Conservation (phyloP, 2,888 invertebrate genomes). For the Caenorhabditis wallacei region DNA sequence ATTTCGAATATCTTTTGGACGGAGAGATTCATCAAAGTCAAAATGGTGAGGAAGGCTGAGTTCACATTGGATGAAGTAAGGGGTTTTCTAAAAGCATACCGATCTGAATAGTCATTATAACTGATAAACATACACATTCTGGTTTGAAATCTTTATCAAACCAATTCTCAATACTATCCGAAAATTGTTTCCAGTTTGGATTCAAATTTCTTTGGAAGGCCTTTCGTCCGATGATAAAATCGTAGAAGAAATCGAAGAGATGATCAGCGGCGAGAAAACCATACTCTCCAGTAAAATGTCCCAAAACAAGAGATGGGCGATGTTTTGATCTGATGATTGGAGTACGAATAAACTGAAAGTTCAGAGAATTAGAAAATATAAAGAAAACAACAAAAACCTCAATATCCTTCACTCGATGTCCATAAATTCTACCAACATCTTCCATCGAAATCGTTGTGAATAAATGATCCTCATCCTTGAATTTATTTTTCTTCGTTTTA, state of each 20-base stretch:
- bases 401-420: background rate
- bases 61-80: background rate
- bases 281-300: background rate
- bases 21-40: too few relatives aligned
- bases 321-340: constrained; percentile 3
- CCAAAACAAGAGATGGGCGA: background rate
- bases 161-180: too few relatives aligned
- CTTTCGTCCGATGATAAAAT: background rate
- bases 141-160: too few relatives aligned
- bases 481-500: background rate
- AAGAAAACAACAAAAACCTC: background rate
- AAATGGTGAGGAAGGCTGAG: background rate
- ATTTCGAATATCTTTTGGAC: background rate
- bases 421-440: background rate
- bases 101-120: background rate
- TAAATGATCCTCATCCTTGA: too few relatives aligned
- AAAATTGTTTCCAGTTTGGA: too few relatives aligned
- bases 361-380: too few relatives aligned
- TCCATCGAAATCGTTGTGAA: background rate
- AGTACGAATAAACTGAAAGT: constrained; percentile 2
- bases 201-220: background rate
- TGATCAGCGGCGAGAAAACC: background rate
- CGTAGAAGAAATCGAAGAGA: background rate
- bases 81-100: too few relatives aligned
- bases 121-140: background rate